Evolutionary conservation across 2,113 vertebrate species (phyloP).

Genomic region (Merops nubicus): DNA sequence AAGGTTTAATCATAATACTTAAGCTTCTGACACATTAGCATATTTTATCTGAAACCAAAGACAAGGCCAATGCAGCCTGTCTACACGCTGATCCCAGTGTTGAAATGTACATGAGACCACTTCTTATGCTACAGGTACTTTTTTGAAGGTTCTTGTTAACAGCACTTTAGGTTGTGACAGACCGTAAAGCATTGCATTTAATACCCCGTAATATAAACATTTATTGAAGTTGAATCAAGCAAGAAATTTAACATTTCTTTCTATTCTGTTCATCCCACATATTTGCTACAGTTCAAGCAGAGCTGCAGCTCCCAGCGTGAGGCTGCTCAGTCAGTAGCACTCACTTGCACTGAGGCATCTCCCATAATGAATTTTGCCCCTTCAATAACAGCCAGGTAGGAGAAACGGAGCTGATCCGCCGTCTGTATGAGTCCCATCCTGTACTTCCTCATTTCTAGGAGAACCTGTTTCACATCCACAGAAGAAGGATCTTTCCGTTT

Average conservation of each 20-base stretch:
- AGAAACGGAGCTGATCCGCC: constrained; percentile 95
- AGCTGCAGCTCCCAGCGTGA: fast-evolving
- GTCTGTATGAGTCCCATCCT: constrained; percentile 98
- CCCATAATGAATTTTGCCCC: constrained; percentile 94
- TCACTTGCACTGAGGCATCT: constrained; percentile 88
- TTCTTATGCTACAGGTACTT: background rate
- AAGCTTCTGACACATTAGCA: background rate
- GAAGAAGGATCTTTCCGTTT: constrained; percentile 91
- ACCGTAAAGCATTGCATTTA: background rate
- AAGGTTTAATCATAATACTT: background rate
- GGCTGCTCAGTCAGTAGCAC: background rate
- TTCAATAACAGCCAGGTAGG: constrained; percentile 94
- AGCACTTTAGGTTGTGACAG: fast-evolving
- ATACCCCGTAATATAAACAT: background rate
- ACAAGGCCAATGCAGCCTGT: background rate
- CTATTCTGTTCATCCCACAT: background rate
- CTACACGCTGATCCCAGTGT: background rate
- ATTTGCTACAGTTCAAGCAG: background rate
- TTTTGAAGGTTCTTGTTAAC: background rate
- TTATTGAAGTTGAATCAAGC: background rate
- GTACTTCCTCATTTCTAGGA: constrained; percentile 92
- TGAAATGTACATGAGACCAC: background rate
- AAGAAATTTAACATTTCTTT: background rate
- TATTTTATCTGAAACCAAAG: background rate
- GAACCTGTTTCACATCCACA: constrained; percentile 89